A percentile compares a stretch with the other conserved stretches of the same genome.
phyloP scores from a whole-genome alignment of 2,888 invertebrate genomes.

The Tetragnatha montana region DNA sequence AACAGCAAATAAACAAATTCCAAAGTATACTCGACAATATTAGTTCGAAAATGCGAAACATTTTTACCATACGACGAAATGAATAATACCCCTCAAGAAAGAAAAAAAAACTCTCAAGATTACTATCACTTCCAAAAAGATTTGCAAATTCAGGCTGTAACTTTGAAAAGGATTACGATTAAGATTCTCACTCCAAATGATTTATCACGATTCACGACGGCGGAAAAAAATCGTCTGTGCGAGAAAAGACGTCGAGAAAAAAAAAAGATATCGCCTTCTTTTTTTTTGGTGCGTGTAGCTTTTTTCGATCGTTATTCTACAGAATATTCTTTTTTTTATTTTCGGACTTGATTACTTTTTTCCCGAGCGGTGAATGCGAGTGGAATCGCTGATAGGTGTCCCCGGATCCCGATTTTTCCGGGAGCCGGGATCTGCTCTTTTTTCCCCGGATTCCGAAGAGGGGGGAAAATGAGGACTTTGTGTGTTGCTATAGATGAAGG shows the following conservation, averaged over 20 bases:
- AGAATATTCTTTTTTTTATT: not conserved
- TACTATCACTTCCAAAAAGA: not conserved
- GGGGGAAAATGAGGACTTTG: not conserved
- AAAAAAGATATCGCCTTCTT: not conserved
- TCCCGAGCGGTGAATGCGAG: not conserved
- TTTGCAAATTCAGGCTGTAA: not conserved
- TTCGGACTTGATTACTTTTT: not conserved
- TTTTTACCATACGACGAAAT: not conserved
- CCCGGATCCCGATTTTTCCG: not conserved
- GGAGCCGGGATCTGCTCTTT: not conserved
- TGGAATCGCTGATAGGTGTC: not conserved
- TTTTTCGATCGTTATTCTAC: not conserved
- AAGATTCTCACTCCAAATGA: not conserved
- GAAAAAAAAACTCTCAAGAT: not conserved
- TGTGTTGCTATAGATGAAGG: not conserved
- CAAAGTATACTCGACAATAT: not conserved
- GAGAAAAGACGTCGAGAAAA: not conserved
- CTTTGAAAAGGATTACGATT: not conserved
- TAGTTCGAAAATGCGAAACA: not conserved
- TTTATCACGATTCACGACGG: not conserved
- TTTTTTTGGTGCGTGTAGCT: not conserved
- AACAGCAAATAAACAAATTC: not conserved
- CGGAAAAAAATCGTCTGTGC: not conserved
- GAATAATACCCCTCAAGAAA: not conserved
- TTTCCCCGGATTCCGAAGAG: not conserved